Percentiles rank a stretch among this genome's conserved stretches.
These are phyloP conservation scores for Salvelinus fontinalis DNA, from an alignment of 2,113 vertebrate genomes.

Conservation along the genomic window DNA sequence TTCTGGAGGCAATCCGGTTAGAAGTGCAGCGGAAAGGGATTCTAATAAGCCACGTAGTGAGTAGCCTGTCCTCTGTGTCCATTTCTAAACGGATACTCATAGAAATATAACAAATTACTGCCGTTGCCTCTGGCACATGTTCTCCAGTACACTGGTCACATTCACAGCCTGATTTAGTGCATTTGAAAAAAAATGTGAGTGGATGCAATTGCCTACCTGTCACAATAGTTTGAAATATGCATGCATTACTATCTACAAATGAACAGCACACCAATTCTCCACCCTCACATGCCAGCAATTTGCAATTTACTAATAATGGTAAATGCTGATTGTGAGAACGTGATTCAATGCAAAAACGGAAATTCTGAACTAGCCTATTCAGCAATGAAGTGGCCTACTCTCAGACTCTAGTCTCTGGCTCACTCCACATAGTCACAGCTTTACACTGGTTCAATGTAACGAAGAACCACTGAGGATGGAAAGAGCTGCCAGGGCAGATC, in stretches of 20 bases:
- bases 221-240: not conserved
- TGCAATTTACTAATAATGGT: not conserved
- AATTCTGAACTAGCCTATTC: no score
- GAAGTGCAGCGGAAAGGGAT: not conserved
- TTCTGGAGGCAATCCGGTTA: not conserved
- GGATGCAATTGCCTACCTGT: not conserved
- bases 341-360: no score
- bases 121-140: not conserved
- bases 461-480: no score
- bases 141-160: not conserved
- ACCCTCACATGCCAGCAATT: not conserved
- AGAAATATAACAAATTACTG: not conserved
- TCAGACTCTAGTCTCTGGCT: no score
- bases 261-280: not conserved
- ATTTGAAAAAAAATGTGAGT: not conserved
- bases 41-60: not conserved
- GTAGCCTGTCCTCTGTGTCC: not conserved
- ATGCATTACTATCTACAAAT: not conserved
- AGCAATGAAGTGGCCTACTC: no score
- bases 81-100: not conserved
- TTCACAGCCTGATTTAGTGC: not conserved
- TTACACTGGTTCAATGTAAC: no score
- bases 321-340: no score
- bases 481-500: no score
- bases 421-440: no score